Evolutionary conservation across 2,888 invertebrate species (phyloP).

Genomic region (Anthophora plumipes): DNA sequence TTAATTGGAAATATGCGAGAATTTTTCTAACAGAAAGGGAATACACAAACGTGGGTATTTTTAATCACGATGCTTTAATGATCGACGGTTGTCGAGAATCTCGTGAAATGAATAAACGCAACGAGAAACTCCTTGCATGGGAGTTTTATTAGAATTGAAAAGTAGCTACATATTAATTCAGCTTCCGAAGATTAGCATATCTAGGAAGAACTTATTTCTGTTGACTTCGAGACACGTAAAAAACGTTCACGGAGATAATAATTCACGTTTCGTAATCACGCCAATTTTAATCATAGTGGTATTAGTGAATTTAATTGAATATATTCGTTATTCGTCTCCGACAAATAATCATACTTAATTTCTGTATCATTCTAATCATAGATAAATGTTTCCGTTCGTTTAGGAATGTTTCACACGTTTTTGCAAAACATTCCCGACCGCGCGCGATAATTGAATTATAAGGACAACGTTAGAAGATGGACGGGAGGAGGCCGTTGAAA

Average conservation of each 20-base stretch:
- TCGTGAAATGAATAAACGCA: slow-evolving; percentile 5
- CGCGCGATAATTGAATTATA: slow-evolving; percentile 35
- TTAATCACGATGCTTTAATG: background rate
- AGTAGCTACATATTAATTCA: background rate
- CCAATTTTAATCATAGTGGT: background rate
- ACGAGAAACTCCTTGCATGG: background rate
- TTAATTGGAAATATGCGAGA: background rate
- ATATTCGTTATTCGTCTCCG: background rate
- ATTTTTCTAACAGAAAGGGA: slow-evolving; percentile 1
- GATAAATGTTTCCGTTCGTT: slow-evolving; percentile 22
- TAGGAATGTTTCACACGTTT: slow-evolving; percentile 28
- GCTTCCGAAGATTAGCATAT: too few relatives aligned
- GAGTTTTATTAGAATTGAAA: slow-evolving; percentile 2
- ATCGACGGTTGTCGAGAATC: background rate
- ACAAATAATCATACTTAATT: slow-evolving; percentile 9
- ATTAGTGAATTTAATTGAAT: background rate
- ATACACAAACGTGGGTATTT: background rate
- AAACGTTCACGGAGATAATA: background rate
- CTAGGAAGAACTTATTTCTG: background rate
- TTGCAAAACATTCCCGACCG: slow-evolving; percentile 4
- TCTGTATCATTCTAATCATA: slow-evolving; percentile 20
- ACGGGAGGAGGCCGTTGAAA: background rate
- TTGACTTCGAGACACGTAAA: background rate
- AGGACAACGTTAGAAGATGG: slow-evolving; percentile 10
- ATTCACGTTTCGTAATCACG: background rate